phyloP scores from a whole-genome alignment of 2,888 invertebrate species.

The Volucella bombylans region DNA sequence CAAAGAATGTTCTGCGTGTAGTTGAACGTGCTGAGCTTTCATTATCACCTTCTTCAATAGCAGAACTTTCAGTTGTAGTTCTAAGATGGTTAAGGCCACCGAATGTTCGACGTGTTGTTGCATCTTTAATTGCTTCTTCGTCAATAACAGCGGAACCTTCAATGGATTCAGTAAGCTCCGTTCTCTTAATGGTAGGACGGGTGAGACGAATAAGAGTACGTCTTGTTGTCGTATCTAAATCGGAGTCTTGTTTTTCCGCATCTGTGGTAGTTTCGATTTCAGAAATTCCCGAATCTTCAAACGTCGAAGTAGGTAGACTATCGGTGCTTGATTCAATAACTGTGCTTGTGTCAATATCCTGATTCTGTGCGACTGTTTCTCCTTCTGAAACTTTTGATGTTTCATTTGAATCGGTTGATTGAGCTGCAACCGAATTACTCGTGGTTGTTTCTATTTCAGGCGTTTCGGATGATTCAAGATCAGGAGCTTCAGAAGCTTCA shows the following conservation, averaged over 20 bases:
- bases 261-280: too few species aligned
- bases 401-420: too few species aligned
- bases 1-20: constrained; percentile 3
- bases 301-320: too few species aligned
- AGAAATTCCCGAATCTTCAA: too few species aligned
- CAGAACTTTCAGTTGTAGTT: not conserved
- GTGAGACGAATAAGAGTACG: constrained; percentile 30
- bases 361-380: too few species aligned
- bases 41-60: not conserved
- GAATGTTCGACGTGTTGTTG: constrained; percentile 57
- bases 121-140: constrained; percentile 31
- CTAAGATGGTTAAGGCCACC: not conserved
- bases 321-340: too few species aligned
- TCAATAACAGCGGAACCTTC: not conserved
- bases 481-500: not conserved
- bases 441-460: too few species aligned
- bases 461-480: too few species aligned
- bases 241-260: too few species aligned
- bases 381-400: too few species aligned
- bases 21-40: constrained; percentile 7
- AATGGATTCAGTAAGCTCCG: not conserved
- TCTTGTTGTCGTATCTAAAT: not conserved
- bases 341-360: too few species aligned
- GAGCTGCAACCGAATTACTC: too few species aligned
- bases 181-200: constrained; percentile 18